phyloP scores from a whole-genome alignment of 2,888 invertebrate species.

The Ryuthela nishihirai region DNA sequence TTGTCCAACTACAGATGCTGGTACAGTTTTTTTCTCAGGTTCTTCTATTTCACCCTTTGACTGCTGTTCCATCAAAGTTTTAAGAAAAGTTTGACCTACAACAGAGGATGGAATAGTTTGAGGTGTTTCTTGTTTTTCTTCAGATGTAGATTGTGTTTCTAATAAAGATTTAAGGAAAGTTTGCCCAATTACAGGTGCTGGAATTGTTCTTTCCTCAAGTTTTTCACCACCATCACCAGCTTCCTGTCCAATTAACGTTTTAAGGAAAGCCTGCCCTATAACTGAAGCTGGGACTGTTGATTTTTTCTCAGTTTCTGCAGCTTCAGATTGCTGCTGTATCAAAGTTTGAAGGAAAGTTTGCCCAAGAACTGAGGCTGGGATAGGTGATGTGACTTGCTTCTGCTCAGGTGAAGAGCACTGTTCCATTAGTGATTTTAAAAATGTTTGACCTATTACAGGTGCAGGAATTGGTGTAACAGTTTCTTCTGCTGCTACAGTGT shows the following conservation, averaged over 20 bases:
- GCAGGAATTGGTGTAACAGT: slow-evolving; percentile 5
- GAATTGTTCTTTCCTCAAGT: slow-evolving; percentile 4
- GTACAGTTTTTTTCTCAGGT: not conserved
- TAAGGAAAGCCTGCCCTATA: not conserved
- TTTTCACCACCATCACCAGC: not conserved
- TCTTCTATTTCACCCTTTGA: not conserved
- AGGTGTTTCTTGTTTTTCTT: not conserved
- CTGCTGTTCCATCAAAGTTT: slow-evolving; percentile 22
- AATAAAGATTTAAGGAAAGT: slow-evolving; percentile 26
- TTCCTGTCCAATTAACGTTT: not conserved
- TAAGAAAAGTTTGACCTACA: slow-evolving; percentile 24
- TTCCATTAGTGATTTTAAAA: slow-evolving; percentile 17
- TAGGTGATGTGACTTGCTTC: slow-evolving; percentile 1
- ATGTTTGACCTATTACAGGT: slow-evolving; percentile 14
- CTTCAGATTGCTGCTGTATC: not conserved
- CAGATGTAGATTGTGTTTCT: not conserved
- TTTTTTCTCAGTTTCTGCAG: not conserved
- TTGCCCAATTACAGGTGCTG: slow-evolving; percentile 28
- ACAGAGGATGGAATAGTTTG: slow-evolving; percentile 24
- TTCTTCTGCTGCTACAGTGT: not conserved
- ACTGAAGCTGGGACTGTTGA: no score
- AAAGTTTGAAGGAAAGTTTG: slow-evolving; percentile 5
- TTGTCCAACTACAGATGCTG: not conserved
- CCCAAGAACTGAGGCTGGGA: slow-evolving; percentile 5
- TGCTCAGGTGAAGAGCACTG: not conserved